These are phyloP conservation scores for Malthinus flaveolus DNA, from an alignment of 2,888 invertebrate genomes.

Conservation along the genomic window DNA sequence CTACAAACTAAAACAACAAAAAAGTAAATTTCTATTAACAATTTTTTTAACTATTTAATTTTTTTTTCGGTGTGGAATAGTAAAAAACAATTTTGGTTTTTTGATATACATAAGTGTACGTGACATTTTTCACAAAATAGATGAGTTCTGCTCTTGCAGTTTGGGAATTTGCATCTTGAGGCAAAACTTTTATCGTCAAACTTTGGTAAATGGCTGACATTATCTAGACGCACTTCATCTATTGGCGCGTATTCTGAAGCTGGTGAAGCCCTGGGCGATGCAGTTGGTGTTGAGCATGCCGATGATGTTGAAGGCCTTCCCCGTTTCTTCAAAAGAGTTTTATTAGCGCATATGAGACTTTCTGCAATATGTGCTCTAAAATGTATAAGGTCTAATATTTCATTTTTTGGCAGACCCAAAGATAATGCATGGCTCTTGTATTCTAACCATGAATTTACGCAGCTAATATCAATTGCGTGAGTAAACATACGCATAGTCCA, in stretches of 20 bases:
- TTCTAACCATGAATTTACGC: conserved; percentile 7
- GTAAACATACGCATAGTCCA: conserved; percentile 14
- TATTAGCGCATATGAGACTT: neutral
- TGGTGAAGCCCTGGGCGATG: neutral
- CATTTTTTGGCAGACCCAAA: neutral
- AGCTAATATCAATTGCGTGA: conserved; percentile 7
- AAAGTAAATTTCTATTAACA: too few species aligned
- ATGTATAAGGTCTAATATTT: conserved; percentile 6
- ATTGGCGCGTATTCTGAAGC: conserved; percentile 15
- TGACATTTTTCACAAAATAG: conserved; percentile 30
- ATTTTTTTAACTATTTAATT: too few species aligned
- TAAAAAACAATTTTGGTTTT: too few species aligned
- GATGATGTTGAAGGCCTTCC: conserved; percentile 2
- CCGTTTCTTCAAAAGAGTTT: neutral
- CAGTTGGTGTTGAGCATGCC: neutral
- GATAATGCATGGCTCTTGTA: neutral
- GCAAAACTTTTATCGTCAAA: conserved; percentile 23
- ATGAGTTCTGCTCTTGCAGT: conserved; percentile 28
- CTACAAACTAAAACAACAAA: too few species aligned
- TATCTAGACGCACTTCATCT: conserved; percentile 24
- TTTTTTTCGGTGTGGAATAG: too few species aligned
- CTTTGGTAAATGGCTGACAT: conserved; percentile 30
- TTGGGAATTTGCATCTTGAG: conserved; percentile 23
- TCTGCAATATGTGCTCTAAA: conserved; percentile 11
- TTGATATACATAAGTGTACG: conserved; percentile 30